Evolutionary conservation across 2,797 vertebrate genomes (phyloP), one percentile per base, ranked within the genome.

Genomic region (Simalia tracyae): DNA sequence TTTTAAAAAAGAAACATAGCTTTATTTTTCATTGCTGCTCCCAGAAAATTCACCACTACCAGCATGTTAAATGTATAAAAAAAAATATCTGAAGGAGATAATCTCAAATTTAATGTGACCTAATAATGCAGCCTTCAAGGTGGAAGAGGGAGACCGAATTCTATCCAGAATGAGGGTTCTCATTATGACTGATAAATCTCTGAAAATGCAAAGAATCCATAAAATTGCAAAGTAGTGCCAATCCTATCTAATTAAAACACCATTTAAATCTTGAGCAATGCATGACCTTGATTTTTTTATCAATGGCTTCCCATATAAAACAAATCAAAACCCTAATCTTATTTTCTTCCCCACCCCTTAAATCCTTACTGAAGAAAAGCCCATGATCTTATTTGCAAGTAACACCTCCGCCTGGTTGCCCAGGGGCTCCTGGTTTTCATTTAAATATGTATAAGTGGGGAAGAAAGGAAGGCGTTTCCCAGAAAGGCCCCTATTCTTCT

Each of bases 401-500:
- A 60, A 87, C n/a, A 90, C 31, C 68, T 61, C 26, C 17, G 17
- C 24, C 63, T 17, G 54, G 1, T 5, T 10, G 3, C n/a, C 57
- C 11, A 50, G n/a, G 6, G 60, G 50, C 2, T 84, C 60, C 31
- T 88, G 24, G 10, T n/a, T 11, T 84, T 81, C 81, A 64, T 90
- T 92, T 90, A 56, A 81, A 92, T 90, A 84, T n/a, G 17, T 28
- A n/a, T n/a, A 88, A 46, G 50, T 57, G 42, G 15, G 9, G 36
- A 84, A 84, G 57, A 81, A 84, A 84, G 31, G 15, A 4, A 72
- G 42, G 46, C 12, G 42, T 12, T n/a, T 17, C 24, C 24, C 15
- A 19, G 19, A 19, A 36, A 61, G 36, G 3, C 54, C 31, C n/a
- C 84, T 36, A 87, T 90, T 92, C 86, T 92, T 87, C 92, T 64